Evolutionary conservation across 2,113 vertebrate species (phyloP).

Genomic region (Caloenas nicobarica): DNA sequence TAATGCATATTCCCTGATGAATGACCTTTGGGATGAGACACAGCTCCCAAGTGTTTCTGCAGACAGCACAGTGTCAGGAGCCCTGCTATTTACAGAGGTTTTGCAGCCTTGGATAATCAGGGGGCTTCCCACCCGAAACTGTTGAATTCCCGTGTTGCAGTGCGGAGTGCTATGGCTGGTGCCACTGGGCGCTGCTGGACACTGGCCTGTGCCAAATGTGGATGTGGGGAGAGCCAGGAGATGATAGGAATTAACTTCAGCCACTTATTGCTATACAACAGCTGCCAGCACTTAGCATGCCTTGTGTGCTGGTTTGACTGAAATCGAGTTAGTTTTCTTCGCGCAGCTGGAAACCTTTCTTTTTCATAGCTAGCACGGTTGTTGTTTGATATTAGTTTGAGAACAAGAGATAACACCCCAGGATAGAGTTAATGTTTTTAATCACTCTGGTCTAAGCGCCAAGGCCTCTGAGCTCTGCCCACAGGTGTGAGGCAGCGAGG

Average conservation of each 20-base stretch:
- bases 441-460: too few relatives aligned
- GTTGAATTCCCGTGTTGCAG: fast-evolving
- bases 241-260: not conserved
- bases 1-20: not conserved
- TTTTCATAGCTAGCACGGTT: too few relatives aligned
- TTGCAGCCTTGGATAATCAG: not conserved
- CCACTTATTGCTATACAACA: not conserved
- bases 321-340: too few relatives aligned
- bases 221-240: not conserved
- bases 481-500: too few relatives aligned
- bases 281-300: not conserved
- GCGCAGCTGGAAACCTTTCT: too few relatives aligned
- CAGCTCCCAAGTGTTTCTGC: not conserved
- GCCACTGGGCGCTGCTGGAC: not conserved
- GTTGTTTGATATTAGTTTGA: too few relatives aligned
- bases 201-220: fast-evolving
- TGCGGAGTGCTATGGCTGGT: not conserved
- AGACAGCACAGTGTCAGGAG: not conserved
- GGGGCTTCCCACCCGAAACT: not conserved
- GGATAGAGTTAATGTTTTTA: too few relatives aligned
- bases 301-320: too few relatives aligned
- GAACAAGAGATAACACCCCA: too few relatives aligned
- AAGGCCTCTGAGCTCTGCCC: too few relatives aligned
- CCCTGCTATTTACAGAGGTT: not conserved
- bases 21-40: not conserved